A percentile compares a stretch with the other conserved stretches of the same genome.
These are phyloP conservation scores for Eurosta solidaginis DNA, from an alignment of 1,140 invertebrate genomes.

Conservation along the genomic window DNA sequence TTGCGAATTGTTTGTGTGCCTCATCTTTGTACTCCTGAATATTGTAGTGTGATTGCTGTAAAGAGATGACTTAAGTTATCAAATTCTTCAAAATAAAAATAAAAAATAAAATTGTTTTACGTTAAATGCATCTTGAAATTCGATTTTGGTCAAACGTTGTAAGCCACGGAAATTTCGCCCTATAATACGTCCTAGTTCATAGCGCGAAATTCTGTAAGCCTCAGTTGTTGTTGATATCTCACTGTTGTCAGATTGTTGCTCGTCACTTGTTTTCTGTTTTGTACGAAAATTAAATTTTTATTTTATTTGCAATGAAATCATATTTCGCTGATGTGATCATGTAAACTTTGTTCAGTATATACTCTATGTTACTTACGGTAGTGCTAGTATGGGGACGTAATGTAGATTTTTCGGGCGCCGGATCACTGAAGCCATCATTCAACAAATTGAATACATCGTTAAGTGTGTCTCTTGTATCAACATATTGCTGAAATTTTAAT, in stretches of 20 bases:
- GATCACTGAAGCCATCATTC: slow-evolving; percentile 54
- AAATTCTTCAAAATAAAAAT: background rate
- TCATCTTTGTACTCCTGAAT: slow-evolving; percentile 49
- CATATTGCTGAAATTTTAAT: slow-evolving; percentile 48
- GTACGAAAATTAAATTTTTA: background rate
- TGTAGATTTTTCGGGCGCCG: slow-evolving; percentile 46
- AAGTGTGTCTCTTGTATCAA: slow-evolving; percentile 50
- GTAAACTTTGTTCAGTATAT: too few species aligned
- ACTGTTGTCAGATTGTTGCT: slow-evolving; percentile 25
- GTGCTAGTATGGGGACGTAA: slow-evolving; percentile 41
- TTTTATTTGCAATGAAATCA: too few species aligned
- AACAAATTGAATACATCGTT: slow-evolving; percentile 51
- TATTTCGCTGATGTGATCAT: too few species aligned
- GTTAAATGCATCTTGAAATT: slow-evolving; percentile 52
- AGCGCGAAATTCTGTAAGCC: slow-evolving; percentile 51
- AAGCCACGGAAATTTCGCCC: slow-evolving; percentile 55
- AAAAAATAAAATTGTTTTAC: slow-evolving; percentile 32
- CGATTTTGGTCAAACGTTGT: slow-evolving; percentile 48
- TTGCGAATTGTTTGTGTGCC: slow-evolving; percentile 52
- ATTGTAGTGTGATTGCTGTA: slow-evolving; percentile 51
- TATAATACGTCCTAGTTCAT: slow-evolving; percentile 54
- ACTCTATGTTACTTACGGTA: slow-evolving; percentile 35
- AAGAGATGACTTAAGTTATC: background rate
- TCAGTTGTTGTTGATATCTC: slow-evolving; percentile 48
- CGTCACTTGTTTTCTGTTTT: background rate